A percentile compares a stretch with the other conserved stretches of the same genome.
These are phyloP conservation scores for Pluvialis apricaria DNA, from an alignment of 2,113 vertebrate species.

Conservation along the genomic window DNA sequence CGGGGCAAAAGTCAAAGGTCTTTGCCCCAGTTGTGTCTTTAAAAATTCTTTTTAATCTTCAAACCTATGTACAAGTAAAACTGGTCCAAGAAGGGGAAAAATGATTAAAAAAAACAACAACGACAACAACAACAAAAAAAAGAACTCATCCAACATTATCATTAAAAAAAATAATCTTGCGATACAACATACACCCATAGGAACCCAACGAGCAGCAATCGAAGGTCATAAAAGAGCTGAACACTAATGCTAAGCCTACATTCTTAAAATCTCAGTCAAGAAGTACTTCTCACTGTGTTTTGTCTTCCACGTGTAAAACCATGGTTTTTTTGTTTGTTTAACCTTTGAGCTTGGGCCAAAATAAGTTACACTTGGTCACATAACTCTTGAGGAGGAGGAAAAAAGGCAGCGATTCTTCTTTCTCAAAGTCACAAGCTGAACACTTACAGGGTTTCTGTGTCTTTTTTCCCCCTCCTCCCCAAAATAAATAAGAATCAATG, in stretches of 20 bases:
- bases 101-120: conserved; percentile 39
- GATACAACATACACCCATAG: conserved; percentile 83
- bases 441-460: conserved; percentile 53
- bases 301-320: conserved; percentile 68
- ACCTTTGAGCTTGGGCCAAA: conserved; percentile 74
- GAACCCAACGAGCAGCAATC: conserved; percentile 88
- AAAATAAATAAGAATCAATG: conserved; percentile 73
- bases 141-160: conserved; percentile 60
- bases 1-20: conserved; percentile 67
- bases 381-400: conserved; percentile 75
- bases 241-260: conserved; percentile 90
- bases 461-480: conserved; percentile 57
- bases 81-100: conserved; percentile 56
- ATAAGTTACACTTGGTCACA: conserved; percentile 77
- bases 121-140: conserved; percentile 56
- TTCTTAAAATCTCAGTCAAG: conserved; percentile 88
- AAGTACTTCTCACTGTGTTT: conserved; percentile 65
- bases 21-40: conserved; percentile 63
- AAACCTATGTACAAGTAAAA: conserved; percentile 88
- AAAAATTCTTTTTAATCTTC: conserved; percentile 62
- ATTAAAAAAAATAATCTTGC: conserved; percentile 65
- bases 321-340: conserved; percentile 11
- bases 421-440: conserved; percentile 62
- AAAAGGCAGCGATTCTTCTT: conserved; percentile 43
- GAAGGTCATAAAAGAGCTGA: conserved; percentile 83